A percentile compares a stretch with the other conserved stretches of the same genome.
Evolutionary conservation across 2,113 vertebrate species (phyloP).

Genomic region (Dicaeum eximium): DNA sequence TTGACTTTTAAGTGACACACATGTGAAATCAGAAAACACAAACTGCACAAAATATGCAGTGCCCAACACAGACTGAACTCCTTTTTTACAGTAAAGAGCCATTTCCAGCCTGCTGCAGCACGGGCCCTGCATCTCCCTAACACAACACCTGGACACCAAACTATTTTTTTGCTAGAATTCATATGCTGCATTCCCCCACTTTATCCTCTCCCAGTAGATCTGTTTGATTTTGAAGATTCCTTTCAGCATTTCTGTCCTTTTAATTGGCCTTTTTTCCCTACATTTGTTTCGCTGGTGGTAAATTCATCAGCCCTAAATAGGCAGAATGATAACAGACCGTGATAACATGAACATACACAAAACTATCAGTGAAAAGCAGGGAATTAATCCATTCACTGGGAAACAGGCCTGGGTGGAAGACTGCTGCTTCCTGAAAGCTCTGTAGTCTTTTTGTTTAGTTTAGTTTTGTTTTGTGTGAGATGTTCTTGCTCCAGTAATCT

Average conservation of each 20-base stretch:
- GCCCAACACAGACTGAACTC: neutral
- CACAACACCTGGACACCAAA: neutral
- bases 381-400: neutral
- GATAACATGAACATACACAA: accelerated
- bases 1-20: neutral
- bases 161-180: neutral
- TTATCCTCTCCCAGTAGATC: neutral
- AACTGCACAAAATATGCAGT: neutral
- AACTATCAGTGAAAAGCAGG: neutral
- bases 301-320: neutral
- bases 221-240: neutral
- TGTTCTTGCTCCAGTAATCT: neutral
- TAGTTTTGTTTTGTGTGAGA: neutral
- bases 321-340: neutral
- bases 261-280: neutral
- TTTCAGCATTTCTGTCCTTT: neutral
- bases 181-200: neutral
- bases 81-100: neutral
- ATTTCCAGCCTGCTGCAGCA: neutral
- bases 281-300: accelerated
- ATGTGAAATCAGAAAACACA: neutral
- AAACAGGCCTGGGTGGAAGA: neutral
- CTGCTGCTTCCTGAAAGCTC: neutral
- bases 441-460: neutral
- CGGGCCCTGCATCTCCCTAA: neutral